Base-by-base conservation (phyloP, 2,113 vertebrate genomes). In the Ivindomyrus marchei region DNA sequence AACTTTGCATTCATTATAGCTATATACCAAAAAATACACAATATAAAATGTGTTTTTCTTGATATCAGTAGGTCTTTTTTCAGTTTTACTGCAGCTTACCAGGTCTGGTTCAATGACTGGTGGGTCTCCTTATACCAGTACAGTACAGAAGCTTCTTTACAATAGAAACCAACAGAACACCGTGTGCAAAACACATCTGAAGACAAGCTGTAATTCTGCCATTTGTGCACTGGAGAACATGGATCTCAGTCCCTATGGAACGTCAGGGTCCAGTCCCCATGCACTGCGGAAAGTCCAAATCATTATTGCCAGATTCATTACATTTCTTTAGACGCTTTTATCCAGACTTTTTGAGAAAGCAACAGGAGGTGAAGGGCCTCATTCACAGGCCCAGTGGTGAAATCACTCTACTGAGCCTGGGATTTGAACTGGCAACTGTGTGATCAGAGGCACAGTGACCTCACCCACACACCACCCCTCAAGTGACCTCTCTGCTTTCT, bases 231-330 rank as follows among this genome's bases (percentile, higher is more conserved):
- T 17, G 70, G 31, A 77, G 70, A 39, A 36, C 13, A n/a, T 56
- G 50, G 47, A 52, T 86, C 1, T 31, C 77, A 83, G 17, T 0
- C 2, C 74, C 10, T 15, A 36, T 24, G 49, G 10, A 39, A 3
- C 2, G 42, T 45, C 19, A 74, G 2, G 19, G 31, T 52, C 31
- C 27, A 45, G 47, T 31, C 46, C 88, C 15, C 47, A 21, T 31
- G 3, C n/a, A 42, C n/a, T 88, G 53, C 42, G 74, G 62, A 90
- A 84, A 0, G 70, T 31, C 66, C 88, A 24, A 91, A 84, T 86
- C 80, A 85, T 88, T 80, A 94, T 95, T 94, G 94, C 92, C 92
- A 94, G 93, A 94, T 95, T 93, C 88, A 94, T 94, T 93, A 94
- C 92, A 88, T 80, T 15, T 93, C 87, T 91, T 27, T 66, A 27